A percentile compares a stretch with the other conserved stretches of the same genome.
Evolutionary conservation across 2,113 vertebrate species (phyloP).

Genomic region (Illadopsis cleaveri): DNA sequence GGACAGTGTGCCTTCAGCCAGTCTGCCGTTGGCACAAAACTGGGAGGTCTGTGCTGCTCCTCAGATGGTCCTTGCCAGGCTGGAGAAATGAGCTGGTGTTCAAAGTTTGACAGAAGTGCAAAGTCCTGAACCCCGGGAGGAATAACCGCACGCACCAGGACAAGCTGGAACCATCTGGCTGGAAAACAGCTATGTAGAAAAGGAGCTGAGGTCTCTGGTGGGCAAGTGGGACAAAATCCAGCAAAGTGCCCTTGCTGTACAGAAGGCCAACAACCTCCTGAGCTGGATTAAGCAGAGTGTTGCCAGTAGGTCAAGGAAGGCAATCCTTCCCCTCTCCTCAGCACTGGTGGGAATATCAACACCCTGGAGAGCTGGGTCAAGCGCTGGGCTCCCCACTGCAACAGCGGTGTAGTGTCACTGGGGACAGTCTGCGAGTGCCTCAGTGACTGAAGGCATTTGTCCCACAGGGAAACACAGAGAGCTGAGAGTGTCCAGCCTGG

Average conservation of each 20-base stretch:
- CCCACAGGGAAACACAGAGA: not conserved
- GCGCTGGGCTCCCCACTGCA: not conserved
- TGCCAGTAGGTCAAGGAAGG: not conserved
- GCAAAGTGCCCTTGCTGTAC: not conserved
- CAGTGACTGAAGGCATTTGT: not conserved
- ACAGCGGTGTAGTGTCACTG: not conserved
- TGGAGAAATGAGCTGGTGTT: not conserved
- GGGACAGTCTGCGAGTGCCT: not conserved
- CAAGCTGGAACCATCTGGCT: not conserved
- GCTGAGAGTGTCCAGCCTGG: not conserved
- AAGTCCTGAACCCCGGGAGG: not conserved
- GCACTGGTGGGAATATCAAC: not conserved
- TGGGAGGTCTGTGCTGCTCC: not conserved
- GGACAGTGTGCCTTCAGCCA: not conserved
- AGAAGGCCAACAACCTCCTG: not conserved
- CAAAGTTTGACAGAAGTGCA: not conserved
- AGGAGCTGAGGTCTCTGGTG: not conserved
- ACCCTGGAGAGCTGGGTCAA: not conserved
- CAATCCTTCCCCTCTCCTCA: not conserved
- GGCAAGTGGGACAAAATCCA: not conserved
- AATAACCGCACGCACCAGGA: not conserved
- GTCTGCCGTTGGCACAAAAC: not conserved
- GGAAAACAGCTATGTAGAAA: not conserved
- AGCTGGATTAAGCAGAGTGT: not conserved
- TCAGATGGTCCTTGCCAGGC: not conserved